Evolutionary conservation across 2,113 vertebrate genomes (phyloP).

Genomic region (Chaenocephalus aceratus): DNA sequence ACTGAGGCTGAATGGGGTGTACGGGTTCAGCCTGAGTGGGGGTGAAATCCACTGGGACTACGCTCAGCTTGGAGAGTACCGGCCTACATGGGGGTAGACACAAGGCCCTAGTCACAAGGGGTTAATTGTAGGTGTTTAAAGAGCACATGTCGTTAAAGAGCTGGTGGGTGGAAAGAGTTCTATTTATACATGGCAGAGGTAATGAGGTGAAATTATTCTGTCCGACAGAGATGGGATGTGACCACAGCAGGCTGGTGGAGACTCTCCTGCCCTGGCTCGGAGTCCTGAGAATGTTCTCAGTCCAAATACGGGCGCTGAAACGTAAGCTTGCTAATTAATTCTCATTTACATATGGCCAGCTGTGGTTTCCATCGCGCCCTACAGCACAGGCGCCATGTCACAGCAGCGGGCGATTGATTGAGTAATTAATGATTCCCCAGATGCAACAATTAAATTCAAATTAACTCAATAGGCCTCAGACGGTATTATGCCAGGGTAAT

Average conservation of each 20-base stretch:
- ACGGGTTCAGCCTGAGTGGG: conserved; percentile 46
- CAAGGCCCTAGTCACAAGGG: conserved; percentile 82
- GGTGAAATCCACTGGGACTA: conserved; percentile 59
- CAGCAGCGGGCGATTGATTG: conserved; percentile 85
- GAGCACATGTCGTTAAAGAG: conserved; percentile 88
- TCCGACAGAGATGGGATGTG: conserved; percentile 88
- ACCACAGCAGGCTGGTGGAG: conserved; percentile 82
- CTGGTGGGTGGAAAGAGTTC: conserved; percentile 87
- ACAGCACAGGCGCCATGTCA: conserved; percentile 79
- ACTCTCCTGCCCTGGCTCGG: conserved; percentile 85
- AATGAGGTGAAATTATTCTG: conserved; percentile 98
- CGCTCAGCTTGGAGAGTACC: conserved; percentile 41
- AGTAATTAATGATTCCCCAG: conserved; percentile 89
- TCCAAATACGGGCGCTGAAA: conserved; percentile 90
- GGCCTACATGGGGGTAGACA: conserved; percentile 69
- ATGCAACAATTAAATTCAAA: conserved; percentile 84
- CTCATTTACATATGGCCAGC: conserved; percentile 91
- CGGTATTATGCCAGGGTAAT: conserved; percentile 49
- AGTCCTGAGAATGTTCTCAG: conserved; percentile 90
- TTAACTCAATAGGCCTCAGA: conserved; percentile 80
- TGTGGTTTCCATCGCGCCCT: conserved; percentile 83
- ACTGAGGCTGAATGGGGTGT: conserved; percentile 57
- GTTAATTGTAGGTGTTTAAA: conserved; percentile 86
- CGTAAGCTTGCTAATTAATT: conserved; percentile 91
- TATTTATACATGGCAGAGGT: conserved; percentile 93